Conservation (phyloP, 2,888 invertebrate species). For the Lasioglossum pauxillum region DNA sequence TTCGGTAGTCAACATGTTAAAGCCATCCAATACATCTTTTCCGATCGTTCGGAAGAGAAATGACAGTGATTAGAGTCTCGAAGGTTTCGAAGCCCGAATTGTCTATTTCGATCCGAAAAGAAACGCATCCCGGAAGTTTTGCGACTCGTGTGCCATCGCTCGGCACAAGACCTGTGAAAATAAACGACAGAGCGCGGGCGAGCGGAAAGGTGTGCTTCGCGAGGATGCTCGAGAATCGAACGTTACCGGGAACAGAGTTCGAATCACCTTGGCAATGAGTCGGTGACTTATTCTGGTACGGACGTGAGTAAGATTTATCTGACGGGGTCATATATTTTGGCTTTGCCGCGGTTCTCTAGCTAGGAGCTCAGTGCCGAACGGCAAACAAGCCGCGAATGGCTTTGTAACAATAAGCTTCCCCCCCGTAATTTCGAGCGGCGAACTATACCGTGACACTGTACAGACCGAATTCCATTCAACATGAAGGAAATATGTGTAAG, state of each 20-base stretch:
- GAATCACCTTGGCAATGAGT: constrained; percentile 76
- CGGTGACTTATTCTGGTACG: constrained; percentile 72
- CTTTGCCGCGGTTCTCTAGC: constrained; percentile 37
- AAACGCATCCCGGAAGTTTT: constrained; percentile 4
- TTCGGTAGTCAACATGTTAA: too few species aligned
- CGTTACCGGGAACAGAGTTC: constrained; percentile 45
- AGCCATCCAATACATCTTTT: too few species aligned
- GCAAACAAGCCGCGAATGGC: constrained; percentile 27
- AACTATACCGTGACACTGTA: constrained; percentile 19
- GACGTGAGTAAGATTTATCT: constrained; percentile 68
- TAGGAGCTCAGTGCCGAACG: constrained; percentile 8
- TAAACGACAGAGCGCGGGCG: neutral
- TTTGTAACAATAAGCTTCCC: constrained; percentile 52
- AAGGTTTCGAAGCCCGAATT: neutral
- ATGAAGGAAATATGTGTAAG: neutral
- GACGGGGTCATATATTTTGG: constrained; percentile 58
- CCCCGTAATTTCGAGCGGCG: neutral
- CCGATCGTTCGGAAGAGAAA: neutral
- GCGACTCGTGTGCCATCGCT: neutral
- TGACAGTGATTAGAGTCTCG: neutral
- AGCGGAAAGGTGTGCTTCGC: neutral
- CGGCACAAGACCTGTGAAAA: neutral
- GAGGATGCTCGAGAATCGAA: constrained; percentile 29
- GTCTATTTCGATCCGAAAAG: neutral
- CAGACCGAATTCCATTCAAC: constrained; percentile 9